Base-by-base conservation (phyloP, 2,113 vertebrate species). In the Diphyllodes magnificus region DNA sequence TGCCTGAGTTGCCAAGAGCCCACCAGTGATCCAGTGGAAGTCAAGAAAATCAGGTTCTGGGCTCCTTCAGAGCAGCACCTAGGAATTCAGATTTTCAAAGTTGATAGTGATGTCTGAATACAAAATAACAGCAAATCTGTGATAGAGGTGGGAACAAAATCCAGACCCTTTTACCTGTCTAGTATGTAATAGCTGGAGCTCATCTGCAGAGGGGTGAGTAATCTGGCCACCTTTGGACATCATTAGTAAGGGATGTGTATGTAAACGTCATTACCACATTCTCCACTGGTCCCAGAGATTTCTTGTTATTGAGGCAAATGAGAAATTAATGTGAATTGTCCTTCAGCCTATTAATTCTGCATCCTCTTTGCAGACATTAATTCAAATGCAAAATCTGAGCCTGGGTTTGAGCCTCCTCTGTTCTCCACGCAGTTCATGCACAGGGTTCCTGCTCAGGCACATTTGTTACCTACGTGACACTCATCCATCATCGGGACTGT, bases 231-330 rank as follows among this genome's bases (percentile, higher is more conserved):
- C 49, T 72, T 45, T 57, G 82, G 76, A 50, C 61, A 11, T 9
- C 54, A 64, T 64, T 33, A 76, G 53, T 15, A 17, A 42, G 72
- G 39, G 69, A 71, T 24, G 27, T 15, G 45, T 7, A 37, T 0
- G 3, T 50, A 87, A 95, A 69, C 0, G 0, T 39, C 33, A 8
- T 25, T 57, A 70, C 25, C 15, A 4, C 1, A 0, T 37, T 45
- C 65, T 72, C 76, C 0, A 0, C 77, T 35, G 64, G 28, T 64
- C 49, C 65, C 57, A 42, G n/a, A 8, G 7, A 88, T 75, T 88
- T 92, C 83, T 86, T 92, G 69, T 51, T 75, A 64, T 27, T 81
- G 72, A 93, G 60, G 44, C n/a, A 95, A 73, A 86, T 42, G 69
- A 79, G 76, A 84, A 92, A 88, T 88, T 61, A 86, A 65, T 68